phyloP scores from a whole-genome alignment of 2,888 invertebrate species.

The Dryadula phaetusa region DNA sequence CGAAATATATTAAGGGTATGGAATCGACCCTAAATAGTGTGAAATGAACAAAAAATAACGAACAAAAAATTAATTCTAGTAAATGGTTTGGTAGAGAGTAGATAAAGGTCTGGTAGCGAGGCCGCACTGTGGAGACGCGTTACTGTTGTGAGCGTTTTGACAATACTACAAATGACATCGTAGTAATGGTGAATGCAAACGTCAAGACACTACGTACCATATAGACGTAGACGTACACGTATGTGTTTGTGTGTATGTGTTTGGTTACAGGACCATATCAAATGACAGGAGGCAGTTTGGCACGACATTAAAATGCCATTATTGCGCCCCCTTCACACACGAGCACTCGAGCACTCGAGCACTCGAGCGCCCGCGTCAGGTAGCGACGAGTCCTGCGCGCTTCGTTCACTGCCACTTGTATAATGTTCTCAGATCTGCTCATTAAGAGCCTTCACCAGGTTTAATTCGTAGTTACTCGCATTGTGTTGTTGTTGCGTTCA shows the following conservation, averaged over 20 bases:
- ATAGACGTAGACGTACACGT: background rate
- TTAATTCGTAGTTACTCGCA: background rate
- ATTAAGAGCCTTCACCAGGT: background rate
- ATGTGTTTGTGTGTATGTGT: background rate
- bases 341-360: too few species aligned
- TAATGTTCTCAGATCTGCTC: background rate
- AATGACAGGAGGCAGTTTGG: conserved; percentile 29
- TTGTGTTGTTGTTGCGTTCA: background rate
- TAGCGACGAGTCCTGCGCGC: background rate
- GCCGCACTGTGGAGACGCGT: too few species aligned
- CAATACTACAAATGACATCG: too few species aligned
- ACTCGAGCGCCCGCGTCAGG: background rate
- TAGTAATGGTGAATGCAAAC: background rate
- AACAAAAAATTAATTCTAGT: background rate
- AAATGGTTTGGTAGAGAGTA: background rate
- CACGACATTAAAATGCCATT: conserved; percentile 37
- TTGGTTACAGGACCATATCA: conserved; percentile 5
- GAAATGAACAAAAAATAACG: conserved; percentile 23
- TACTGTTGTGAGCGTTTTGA: too few species aligned
- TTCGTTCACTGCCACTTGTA: background rate
- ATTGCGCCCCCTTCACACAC: conserved; percentile 15
- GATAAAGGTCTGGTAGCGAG: too few species aligned
- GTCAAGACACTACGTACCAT: background rate
- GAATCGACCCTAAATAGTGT: conserved; percentile 27
- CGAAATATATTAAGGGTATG: conserved; percentile 33